Percentiles rank a stretch among this genome's conserved stretches.
Conservation (phyloP, 2,888 invertebrate genomes). For the Leptinotarsa haldemani region DNA sequence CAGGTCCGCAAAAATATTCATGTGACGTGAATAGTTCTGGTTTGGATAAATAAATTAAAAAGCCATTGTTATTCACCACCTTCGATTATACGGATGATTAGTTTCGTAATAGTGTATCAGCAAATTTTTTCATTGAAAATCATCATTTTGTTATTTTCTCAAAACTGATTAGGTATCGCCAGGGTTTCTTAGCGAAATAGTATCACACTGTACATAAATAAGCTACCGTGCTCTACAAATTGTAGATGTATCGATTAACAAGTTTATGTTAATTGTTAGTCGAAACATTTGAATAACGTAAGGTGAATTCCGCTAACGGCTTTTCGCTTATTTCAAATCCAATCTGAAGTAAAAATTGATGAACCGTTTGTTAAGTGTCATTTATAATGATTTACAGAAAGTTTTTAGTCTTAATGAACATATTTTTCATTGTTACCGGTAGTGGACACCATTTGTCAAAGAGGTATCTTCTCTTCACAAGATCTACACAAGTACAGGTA, state of each 20-base stretch:
- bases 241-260: background rate
- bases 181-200: too few relatives aligned
- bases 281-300: constrained; percentile 2
- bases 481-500: constrained; percentile 47
- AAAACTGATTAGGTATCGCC: too few relatives aligned
- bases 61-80: too few relatives aligned
- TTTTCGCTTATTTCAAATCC: background rate
- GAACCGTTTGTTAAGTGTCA: background rate
- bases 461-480: constrained; percentile 45
- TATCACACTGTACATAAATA: too few relatives aligned
- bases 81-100: too few relatives aligned
- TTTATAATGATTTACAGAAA: background rate
- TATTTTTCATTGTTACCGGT: background rate
- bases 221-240: background rate
- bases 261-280: background rate
- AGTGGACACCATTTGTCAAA: constrained; percentile 33
- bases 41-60: too few relatives aligned
- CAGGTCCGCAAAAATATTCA: too few relatives aligned
- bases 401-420: background rate
- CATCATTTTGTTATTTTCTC: too few relatives aligned
- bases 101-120: too few relatives aligned
- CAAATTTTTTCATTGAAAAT: too few relatives aligned
- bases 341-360: too few relatives aligned
- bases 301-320: background rate
- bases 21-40: too few relatives aligned